These are phyloP conservation scores for Nematolebias whitei DNA, from an alignment of 2,113 vertebrate genomes.

Conservation along the genomic window DNA sequence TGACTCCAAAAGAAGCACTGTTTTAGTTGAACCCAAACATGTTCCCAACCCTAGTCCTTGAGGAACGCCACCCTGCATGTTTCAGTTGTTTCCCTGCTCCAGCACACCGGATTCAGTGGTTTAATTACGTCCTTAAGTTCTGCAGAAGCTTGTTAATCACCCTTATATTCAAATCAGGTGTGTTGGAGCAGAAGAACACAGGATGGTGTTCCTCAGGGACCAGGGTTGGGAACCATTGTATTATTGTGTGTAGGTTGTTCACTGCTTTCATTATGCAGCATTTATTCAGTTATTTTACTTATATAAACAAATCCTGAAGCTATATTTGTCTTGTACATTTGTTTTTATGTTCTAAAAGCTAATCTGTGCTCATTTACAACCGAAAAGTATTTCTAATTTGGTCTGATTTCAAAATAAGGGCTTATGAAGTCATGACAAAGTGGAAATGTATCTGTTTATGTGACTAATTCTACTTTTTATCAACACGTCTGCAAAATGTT, in stretches of 20 bases:
- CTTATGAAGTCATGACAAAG: constrained; percentile 3
- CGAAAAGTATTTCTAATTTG: constrained; percentile 6
- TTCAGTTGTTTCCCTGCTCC: no score
- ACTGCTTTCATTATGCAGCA: not conserved
- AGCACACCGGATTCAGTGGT: no score
- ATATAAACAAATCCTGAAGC: constrained; percentile 3
- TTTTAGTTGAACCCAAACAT: not conserved
- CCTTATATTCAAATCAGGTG: no score
- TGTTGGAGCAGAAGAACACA: no score
- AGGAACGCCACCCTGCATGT: no score
- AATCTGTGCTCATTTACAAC: constrained; percentile 13
- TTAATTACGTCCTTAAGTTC: no score
- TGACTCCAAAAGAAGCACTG: not conserved
- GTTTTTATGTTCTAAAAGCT: constrained; percentile 23
- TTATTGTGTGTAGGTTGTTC: constrained; percentile 24
- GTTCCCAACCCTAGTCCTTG: no score
- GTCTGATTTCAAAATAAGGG: constrained; percentile 3
- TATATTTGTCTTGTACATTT: constrained; percentile 48
- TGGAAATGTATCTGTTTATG: constrained; percentile 3
- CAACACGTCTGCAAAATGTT: constrained; percentile 36
- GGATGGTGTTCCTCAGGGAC: no score
- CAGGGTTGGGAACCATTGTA: no score
- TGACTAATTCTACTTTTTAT: not conserved
- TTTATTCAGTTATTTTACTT: constrained; percentile 5
- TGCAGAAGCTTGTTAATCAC: no score